Conservation (phyloP, 2,113 vertebrate species). For the Microcebus tavaratra region DNA sequence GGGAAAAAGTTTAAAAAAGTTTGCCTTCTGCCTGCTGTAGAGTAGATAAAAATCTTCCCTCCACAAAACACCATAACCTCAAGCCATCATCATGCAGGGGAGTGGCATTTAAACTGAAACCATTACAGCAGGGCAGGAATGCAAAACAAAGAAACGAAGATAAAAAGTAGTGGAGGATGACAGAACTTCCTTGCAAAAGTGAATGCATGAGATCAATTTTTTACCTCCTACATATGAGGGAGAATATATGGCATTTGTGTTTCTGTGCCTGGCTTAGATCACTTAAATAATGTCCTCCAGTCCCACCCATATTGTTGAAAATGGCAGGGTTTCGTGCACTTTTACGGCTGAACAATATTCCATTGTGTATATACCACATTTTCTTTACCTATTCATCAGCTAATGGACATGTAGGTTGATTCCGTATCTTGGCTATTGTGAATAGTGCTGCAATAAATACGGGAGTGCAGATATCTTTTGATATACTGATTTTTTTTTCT, state of each 20-base stretch:
- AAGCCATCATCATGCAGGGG: background rate
- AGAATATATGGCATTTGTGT: background rate
- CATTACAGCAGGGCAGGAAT: background rate
- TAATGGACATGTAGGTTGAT: background rate
- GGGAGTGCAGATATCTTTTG: background rate
- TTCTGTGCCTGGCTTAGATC: background rate
- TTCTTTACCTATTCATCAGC: background rate
- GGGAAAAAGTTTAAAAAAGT: background rate
- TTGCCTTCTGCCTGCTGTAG: background rate
- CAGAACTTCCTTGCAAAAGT: background rate
- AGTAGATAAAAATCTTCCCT: background rate
- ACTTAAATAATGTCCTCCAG: background rate
- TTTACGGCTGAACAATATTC: background rate
- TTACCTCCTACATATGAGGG: background rate
- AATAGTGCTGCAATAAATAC: background rate
- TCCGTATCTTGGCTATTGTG: background rate
- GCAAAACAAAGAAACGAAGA: background rate
- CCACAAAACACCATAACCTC: background rate
- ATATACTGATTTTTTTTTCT: background rate
- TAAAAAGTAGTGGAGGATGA: background rate
- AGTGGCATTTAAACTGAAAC: background rate
- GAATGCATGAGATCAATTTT: background rate
- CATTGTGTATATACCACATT: background rate
- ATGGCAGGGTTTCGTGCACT: background rate
- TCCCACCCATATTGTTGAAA: background rate